A percentile compares a stretch with the other conserved stretches of the same genome.
Conservation (phyloP, 2,113 vertebrate species). For the Psammodynastes pulverulentus region DNA sequence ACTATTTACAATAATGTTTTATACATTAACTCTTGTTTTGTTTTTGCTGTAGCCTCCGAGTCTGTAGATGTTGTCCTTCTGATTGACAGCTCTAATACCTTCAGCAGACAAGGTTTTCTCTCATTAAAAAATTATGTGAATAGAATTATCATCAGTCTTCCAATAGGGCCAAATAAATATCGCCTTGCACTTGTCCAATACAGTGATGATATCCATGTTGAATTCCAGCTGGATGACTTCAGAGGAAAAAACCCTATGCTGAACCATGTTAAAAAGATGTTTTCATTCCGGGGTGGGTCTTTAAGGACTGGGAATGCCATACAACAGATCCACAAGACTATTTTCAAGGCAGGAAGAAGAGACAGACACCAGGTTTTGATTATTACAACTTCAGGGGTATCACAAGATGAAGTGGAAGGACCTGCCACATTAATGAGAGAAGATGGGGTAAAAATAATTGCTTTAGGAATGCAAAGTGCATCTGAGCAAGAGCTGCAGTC, state of each 20-base stretch:
- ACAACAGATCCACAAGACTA: slow-evolving; percentile 18
- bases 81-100: slow-evolving; percentile 44
- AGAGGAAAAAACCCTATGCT: slow-evolving; percentile 24
- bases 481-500: slow-evolving; percentile 7
- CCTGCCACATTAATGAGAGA: slow-evolving; percentile 26
- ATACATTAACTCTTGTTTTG: background rate
- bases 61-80: slow-evolving; percentile 57
- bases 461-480: slow-evolving; percentile 37
- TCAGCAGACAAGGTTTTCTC: slow-evolving; percentile 37
- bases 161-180: slow-evolving; percentile 39
- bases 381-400: slow-evolving; percentile 39
- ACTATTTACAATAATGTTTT: background rate
- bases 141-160: slow-evolving; percentile 38
- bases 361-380: slow-evolving; percentile 49
- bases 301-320: slow-evolving; percentile 43
- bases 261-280: slow-evolving; percentile 40
- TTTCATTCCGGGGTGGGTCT: slow-evolving; percentile 31
- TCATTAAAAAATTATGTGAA: slow-evolving; percentile 33
- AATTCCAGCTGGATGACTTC: slow-evolving; percentile 38
- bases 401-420: slow-evolving; percentile 39
- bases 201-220: slow-evolving; percentile 29
- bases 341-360: slow-evolving; percentile 28
- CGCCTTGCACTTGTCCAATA: slow-evolving; percentile 51
- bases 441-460: slow-evolving; percentile 44
- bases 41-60: slow-evolving; percentile 37